These are phyloP conservation scores for Orchesella cincta DNA, from an alignment of 1,140 invertebrate genomes.

Conservation along the genomic window DNA sequence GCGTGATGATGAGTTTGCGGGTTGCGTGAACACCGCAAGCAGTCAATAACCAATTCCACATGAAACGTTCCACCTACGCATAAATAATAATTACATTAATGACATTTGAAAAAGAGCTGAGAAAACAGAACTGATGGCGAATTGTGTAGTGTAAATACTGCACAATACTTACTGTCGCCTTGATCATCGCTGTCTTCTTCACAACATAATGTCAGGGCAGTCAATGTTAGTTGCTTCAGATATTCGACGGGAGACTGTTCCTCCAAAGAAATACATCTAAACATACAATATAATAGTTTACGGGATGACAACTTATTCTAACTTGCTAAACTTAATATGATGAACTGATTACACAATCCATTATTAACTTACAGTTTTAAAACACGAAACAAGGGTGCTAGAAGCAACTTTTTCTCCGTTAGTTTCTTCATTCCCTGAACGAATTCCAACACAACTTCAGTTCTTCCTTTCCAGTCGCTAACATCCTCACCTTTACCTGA, in stretches of 20 bases:
- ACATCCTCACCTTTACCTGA: slow-evolving; percentile 51
- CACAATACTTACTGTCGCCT: slow-evolving; percentile 51
- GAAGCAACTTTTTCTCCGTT: slow-evolving; percentile 65
- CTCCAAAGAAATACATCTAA: slow-evolving; percentile 72
- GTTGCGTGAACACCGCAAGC: slow-evolving; percentile 83
- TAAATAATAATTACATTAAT: too few species aligned
- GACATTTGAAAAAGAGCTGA: slow-evolving; percentile 59
- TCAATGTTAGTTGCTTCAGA: slow-evolving; percentile 80
- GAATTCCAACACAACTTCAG: slow-evolving; percentile 77
- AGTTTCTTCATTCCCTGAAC: slow-evolving; percentile 80
- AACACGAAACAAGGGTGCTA: slow-evolving; percentile 77
- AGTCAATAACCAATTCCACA: slow-evolving; percentile 81
- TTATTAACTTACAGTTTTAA: slow-evolving; percentile 65
- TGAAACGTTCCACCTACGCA: slow-evolving; percentile 61
- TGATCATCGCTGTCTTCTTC: slow-evolving; percentile 60
- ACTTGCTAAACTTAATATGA: too few species aligned
- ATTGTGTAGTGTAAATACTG: slow-evolving; percentile 5
- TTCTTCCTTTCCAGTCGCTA: slow-evolving; percentile 67
- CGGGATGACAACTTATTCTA: too few species aligned
- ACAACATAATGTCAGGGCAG: slow-evolving; percentile 73
- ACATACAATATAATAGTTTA: slow-evolving; percentile 14
- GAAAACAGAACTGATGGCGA: slow-evolving; percentile 41
- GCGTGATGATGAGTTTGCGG: slow-evolving; percentile 93
- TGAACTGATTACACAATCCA: too few species aligned
- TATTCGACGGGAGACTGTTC: slow-evolving; percentile 84